These are phyloP conservation scores for Thripadectes ignobilis DNA, from an alignment of 2,797 vertebrate species.

Conservation along the genomic window DNA sequence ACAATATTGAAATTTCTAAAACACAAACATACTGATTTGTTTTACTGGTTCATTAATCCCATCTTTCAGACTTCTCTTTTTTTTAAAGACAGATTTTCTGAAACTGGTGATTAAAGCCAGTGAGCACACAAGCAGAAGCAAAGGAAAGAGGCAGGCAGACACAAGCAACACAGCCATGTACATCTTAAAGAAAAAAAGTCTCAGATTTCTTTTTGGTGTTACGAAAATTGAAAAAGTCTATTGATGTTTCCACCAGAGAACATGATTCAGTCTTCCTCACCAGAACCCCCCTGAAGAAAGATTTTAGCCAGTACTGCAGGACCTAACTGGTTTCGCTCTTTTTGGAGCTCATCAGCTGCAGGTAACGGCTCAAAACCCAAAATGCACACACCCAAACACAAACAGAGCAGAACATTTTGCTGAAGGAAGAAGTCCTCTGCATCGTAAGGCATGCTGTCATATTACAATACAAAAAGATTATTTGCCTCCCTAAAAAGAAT, in stretches of 20 bases:
- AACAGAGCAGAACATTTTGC: background rate
- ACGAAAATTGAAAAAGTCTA: background rate
- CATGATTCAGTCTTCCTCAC: background rate
- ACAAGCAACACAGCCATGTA: rapidly evolving
- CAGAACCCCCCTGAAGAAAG: background rate
- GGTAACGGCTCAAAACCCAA: constrained; percentile 70
- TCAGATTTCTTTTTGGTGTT: background rate
- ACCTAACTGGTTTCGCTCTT: constrained; percentile 80
- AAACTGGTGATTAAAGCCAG: background rate
- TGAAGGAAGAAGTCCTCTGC: background rate
- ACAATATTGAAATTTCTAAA: background rate
- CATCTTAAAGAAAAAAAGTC: background rate
- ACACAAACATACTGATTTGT: background rate
- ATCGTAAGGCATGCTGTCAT: background rate
- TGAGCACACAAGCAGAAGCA: background rate
- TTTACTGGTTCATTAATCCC: background rate
- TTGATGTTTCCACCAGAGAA: background rate
- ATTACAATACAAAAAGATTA: background rate
- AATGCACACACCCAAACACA: background rate
- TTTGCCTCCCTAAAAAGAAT: background rate
- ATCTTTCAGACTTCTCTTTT: background rate
- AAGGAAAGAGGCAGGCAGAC: background rate
- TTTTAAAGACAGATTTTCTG: background rate
- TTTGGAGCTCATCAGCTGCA: constrained; percentile 84
- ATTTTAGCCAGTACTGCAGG: constrained; percentile 77